Percentiles rank a stretch among this genome's conserved stretches.
phyloP scores from a whole-genome alignment of 2,888 invertebrate genomes.

The Drosophila melanosoma region DNA sequence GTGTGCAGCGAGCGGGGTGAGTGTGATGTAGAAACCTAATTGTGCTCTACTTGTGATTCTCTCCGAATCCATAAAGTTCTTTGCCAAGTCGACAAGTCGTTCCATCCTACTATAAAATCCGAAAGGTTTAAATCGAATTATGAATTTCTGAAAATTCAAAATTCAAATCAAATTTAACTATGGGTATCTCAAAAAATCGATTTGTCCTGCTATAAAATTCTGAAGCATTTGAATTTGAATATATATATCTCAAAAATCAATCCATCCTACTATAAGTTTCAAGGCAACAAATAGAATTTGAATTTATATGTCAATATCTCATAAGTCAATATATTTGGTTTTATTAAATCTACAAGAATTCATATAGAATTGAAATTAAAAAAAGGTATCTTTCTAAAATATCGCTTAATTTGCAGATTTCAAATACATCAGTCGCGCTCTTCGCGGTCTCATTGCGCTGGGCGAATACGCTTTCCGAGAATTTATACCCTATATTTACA shows the following conservation, averaged over 20 bases:
- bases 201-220: neutral
- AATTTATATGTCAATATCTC: too few relatives aligned
- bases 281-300: too few relatives aligned
- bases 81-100: neutral
- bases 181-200: too few relatives aligned
- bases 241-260: too few relatives aligned
- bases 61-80: neutral
- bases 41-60: neutral
- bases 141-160: too few relatives aligned
- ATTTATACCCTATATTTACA: constrained; percentile 83
- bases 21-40: neutral
- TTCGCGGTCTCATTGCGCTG: constrained; percentile 80
- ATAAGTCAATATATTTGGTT: too few relatives aligned
- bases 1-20: constrained; percentile 76
- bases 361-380: neutral
- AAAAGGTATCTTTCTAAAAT: neutral
- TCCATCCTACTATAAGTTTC: too few relatives aligned
- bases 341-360: too few relatives aligned
- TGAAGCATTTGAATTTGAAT: neutral
- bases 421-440: constrained; percentile 81
- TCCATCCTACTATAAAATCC: neutral
- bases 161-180: too few relatives aligned
- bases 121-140: neutral
- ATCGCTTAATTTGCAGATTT: constrained; percentile 69
- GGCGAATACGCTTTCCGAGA: constrained; percentile 84